These are phyloP conservation scores for Monodelphis domestica DNA, from an alignment of 2,797 vertebrate genomes.

Conservation along the genomic window DNA sequence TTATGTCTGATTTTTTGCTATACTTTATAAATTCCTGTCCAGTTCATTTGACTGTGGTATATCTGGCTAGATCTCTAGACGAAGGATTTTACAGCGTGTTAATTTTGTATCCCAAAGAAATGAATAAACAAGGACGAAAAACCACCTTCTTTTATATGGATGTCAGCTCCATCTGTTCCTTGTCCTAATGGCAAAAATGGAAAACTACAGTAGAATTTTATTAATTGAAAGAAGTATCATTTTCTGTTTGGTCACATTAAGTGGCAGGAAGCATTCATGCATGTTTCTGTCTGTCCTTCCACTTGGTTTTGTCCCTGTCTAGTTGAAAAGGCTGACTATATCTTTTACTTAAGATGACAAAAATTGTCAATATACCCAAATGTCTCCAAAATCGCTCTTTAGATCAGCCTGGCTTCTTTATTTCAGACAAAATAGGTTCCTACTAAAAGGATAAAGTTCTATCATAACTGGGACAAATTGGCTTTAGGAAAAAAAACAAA, in stretches of 20 bases:
- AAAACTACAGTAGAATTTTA: constrained; percentile 64
- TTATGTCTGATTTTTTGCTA: background rate
- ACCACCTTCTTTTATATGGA: constrained; percentile 28
- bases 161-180: constrained; percentile 53
- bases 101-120: constrained; percentile 60
- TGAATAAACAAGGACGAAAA: constrained; percentile 64
- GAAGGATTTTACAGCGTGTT: constrained; percentile 56
- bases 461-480: constrained; percentile 60
- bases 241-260: constrained; percentile 56
- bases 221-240: constrained; percentile 64
- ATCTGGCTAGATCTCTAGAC: constrained; percentile 2
- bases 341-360: constrained; percentile 50
- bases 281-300: constrained; percentile 47
- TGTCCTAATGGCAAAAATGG: constrained; percentile 15
- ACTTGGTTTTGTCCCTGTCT: constrained; percentile 22
- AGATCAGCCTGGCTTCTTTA: constrained; percentile 46
- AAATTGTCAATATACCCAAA: constrained; percentile 28
- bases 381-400: constrained; percentile 46
- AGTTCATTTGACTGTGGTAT: constrained; percentile 22
- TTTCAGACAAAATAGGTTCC: constrained; percentile 59
- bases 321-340: constrained; percentile 39
- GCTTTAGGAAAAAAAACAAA: constrained; percentile 34
- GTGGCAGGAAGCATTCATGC: constrained; percentile 45
- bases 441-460: constrained; percentile 29
- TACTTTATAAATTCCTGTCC: background rate